Base-by-base conservation (phyloP, 2,113 vertebrate genomes). In the Astatotilapia flaviijosephi region DNA sequence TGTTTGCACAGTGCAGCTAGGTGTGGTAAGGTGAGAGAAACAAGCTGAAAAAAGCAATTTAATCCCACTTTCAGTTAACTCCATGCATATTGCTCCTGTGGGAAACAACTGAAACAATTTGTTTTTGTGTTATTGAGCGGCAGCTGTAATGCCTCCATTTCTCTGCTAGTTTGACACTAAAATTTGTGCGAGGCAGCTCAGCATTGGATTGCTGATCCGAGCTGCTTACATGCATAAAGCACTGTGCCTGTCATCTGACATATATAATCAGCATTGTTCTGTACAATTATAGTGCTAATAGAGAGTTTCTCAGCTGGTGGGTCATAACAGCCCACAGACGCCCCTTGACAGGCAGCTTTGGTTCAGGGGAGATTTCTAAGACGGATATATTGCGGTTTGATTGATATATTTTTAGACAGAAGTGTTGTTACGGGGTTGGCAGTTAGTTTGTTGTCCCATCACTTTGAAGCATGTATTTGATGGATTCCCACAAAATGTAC, bases 31-130 rank as follows among this genome's bases (percentile, higher is more conserved):
- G 91, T 93, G 77, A 91, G 82, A 90, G 88, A 58, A 93, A 81
- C 62, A 83, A 89, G 65, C 88, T 40, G 53, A 87, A 89, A 92
- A 87, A 91, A 88, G 83, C 92, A 85, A 91, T 93, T 93, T 90
- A 79, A 84, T 86, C 70, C 86, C 40, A 55, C 85, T 83, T 84
- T 91, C 89, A 89, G 90, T 92, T 83, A 81, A 75, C 80, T 86
- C 35, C 79, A 62, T 93, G 83, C 86, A 92, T 83, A 88, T 88
- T 90, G 84, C 92, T 91, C 89, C 84, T 42, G 77, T 80, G 88
- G 90, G 90, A 89, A 90, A 84, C 31, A 82, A 79, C 53, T 84
- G 82, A 92, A 89, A 89, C 86, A 83, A 92, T 91, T 89, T 91
- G 55, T 84, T 88, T 93, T 85, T 89, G 83, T 92, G 86, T 91